Conservation (phyloP, 2,113 vertebrate species). For the Sinocyclocheilus rhinocerous region DNA sequence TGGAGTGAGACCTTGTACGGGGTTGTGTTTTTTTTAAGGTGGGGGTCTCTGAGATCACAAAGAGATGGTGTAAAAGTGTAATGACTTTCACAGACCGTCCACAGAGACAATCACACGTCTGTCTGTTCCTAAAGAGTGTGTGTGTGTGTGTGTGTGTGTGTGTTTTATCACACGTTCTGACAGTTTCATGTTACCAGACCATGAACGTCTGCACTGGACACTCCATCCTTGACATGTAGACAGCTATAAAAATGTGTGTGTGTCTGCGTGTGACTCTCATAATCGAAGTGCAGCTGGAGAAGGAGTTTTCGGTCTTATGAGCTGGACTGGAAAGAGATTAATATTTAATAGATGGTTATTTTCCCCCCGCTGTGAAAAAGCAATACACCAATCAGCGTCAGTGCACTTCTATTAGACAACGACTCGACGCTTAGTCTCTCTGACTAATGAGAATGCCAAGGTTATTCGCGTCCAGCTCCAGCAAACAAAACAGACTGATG, state of each 20-base stretch:
- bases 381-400: constrained; percentile 52
- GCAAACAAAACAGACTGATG: constrained; percentile 39
- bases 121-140: constrained; percentile 11
- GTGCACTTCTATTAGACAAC: constrained; percentile 53
- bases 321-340: constrained; percentile 51
- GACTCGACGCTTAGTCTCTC: constrained; percentile 40
- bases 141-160: constrained; percentile 27
- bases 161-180: constrained; percentile 16
- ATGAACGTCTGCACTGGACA: constrained; percentile 44
- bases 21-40: neutral
- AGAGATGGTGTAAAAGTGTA: constrained; percentile 41
- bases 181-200: constrained; percentile 48
- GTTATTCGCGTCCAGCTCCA: constrained; percentile 39
- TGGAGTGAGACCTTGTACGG: neutral
- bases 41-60: constrained; percentile 11
- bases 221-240: constrained; percentile 38
- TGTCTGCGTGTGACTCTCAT: constrained; percentile 29
- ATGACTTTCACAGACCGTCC: constrained; percentile 48
- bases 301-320: constrained; percentile 24
- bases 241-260: constrained; percentile 17
- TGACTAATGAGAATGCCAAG: constrained; percentile 59
- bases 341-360: constrained; percentile 65
- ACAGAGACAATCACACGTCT: constrained; percentile 28
- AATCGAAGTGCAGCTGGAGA: constrained; percentile 21
- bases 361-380: constrained; percentile 53